phyloP scores from a whole-genome alignment of 2,113 vertebrate genomes.

The Passer montanus region DNA sequence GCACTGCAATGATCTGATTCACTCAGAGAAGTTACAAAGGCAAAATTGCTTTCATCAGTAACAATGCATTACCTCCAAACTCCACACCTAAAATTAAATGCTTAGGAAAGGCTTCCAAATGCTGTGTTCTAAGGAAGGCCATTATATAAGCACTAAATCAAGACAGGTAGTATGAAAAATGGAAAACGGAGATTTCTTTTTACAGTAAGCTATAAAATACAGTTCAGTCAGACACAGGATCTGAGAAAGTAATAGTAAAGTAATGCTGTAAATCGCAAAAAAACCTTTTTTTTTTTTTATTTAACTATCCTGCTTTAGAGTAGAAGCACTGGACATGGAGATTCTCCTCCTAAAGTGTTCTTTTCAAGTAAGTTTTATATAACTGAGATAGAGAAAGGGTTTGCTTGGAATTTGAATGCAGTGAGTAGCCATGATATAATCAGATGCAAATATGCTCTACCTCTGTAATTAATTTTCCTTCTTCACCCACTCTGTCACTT shows the following conservation, averaged over 20 bases:
- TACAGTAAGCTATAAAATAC: slow-evolving; percentile 53
- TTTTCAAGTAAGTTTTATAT: neutral
- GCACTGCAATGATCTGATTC: neutral
- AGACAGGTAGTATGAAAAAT: slow-evolving; percentile 47
- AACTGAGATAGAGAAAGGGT: neutral
- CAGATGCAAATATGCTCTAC: neutral
- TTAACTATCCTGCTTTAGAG: neutral
- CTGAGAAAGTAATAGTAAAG: slow-evolving; percentile 17
- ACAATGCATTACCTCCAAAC: slow-evolving; percentile 33
- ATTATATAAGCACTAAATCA: slow-evolving; percentile 59
- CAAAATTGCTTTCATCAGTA: slow-evolving; percentile 33
- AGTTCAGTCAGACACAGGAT: neutral
- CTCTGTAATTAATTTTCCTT: slow-evolving; percentile 23
- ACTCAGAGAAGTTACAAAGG: slow-evolving; percentile 3
- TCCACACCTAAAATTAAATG: slow-evolving; percentile 49
- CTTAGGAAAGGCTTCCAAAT: slow-evolving; percentile 50
- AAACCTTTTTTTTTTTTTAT: neutral
- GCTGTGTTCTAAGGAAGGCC: slow-evolving; percentile 50
- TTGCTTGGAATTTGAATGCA: slow-evolving; percentile 1
- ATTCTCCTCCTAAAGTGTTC: neutral
- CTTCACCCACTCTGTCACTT: neutral
- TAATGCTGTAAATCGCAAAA: neutral
- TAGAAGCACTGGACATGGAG: neutral
- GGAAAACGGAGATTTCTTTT: slow-evolving; percentile 37
- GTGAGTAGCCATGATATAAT: neutral